phyloP scores from a whole-genome alignment of 2,888 invertebrate species.

The Dynastes hyllus region DNA sequence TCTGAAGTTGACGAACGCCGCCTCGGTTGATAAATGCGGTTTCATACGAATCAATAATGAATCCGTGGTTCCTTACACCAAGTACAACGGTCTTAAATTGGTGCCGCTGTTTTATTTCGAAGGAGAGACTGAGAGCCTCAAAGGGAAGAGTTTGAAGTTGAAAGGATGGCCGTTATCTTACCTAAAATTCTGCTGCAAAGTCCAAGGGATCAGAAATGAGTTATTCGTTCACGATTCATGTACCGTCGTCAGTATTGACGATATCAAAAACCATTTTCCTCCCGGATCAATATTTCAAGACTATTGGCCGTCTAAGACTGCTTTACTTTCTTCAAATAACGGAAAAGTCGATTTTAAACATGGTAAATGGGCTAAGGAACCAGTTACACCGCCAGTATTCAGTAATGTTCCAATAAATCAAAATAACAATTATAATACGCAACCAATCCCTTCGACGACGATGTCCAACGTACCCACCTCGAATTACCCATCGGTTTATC shows the following conservation, averaged over 20 bases:
- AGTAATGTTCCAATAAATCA: conserved; percentile 31
- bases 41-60: conserved; percentile 94
- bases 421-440: conserved; percentile 40
- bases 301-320: conserved; percentile 93
- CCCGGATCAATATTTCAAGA: conserved; percentile 93
- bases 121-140: conserved; percentile 93
- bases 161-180: conserved; percentile 95
- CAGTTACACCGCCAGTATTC: conserved; percentile 46
- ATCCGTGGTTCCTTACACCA: conserved; percentile 94
- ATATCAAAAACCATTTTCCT: conserved; percentile 93
- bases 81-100: conserved; percentile 87
- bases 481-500: conserved; percentile 24
- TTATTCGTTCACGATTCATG: conserved; percentile 93
- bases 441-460: conserved; percentile 24
- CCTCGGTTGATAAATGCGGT: conserved; percentile 85
- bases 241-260: conserved; percentile 90
- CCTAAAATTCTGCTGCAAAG: conserved; percentile 95
- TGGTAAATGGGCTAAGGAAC: conserved; percentile 48
- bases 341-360: conserved; percentile 46
- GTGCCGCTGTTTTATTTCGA: conserved; percentile 94
- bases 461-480: conserved; percentile 30
- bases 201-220: conserved; percentile 93
- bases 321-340: conserved; percentile 63
- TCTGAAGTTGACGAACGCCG: conserved; percentile 77
- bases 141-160: conserved; percentile 88